A percentile compares a stretch with the other conserved stretches of the same genome.
Conservation (phyloP, 2,113 vertebrate genomes). For the Zingel zingel region DNA sequence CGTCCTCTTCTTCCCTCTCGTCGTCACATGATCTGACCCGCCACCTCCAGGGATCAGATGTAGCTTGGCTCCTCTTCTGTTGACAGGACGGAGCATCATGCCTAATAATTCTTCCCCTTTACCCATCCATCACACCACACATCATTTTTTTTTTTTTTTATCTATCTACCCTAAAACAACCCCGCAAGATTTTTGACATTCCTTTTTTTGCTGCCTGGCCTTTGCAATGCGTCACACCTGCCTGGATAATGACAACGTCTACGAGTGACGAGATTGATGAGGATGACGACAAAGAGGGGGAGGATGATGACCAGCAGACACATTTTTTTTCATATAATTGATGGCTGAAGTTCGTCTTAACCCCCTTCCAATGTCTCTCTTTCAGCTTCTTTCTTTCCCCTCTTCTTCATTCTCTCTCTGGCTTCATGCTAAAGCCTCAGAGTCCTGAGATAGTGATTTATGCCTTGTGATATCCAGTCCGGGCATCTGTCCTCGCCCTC, state of each 20-base stretch:
- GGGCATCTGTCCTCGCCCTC: slow-evolving; percentile 39
- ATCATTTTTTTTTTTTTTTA: slow-evolving; percentile 14
- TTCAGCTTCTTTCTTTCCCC: background rate
- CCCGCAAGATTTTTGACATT: slow-evolving; percentile 29
- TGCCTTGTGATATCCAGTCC: slow-evolving; percentile 43
- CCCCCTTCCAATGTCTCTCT: background rate
- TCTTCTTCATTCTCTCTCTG: background rate
- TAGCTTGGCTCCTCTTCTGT: slow-evolving; percentile 35
- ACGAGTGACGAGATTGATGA: background rate
- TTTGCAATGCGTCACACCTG: slow-evolving; percentile 43
- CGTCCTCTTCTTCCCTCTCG: background rate
- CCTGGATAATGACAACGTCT: background rate
- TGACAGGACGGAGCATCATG: background rate
- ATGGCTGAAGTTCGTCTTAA: slow-evolving; percentile 3
- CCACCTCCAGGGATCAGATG: slow-evolving; percentile 29
- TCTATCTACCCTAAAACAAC: slow-evolving; percentile 12
- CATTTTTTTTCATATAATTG: slow-evolving; percentile 32
- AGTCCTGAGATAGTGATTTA: slow-evolving; percentile 49
- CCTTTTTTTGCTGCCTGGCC: background rate
- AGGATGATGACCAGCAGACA: slow-evolving; percentile 13
- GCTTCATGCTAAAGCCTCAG: background rate
- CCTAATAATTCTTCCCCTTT: slow-evolving; percentile 1
- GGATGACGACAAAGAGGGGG: slow-evolving; percentile 32
- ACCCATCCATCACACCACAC: background rate
- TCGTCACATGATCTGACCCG: slow-evolving; percentile 2